These are phyloP conservation scores for Garrulus glandarius DNA, from an alignment of 2,797 vertebrate genomes.

Conservation along the genomic window DNA sequence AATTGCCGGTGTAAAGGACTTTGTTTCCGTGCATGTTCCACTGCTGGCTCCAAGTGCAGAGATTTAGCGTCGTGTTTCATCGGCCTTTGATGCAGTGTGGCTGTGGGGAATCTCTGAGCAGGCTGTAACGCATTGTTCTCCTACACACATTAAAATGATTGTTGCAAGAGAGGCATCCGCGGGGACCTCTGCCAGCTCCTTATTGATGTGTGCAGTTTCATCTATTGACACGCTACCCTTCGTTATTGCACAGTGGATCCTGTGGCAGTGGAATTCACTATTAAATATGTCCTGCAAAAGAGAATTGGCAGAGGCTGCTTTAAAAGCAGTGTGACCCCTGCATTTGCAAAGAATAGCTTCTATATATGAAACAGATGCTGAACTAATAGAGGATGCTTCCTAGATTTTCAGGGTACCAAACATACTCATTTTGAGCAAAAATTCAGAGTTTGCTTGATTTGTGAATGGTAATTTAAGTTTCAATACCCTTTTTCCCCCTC, in stretches of 20 bases:
- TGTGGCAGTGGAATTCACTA: conserved; percentile 38
- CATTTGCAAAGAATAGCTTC: neutral
- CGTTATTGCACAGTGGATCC: conserved; percentile 34
- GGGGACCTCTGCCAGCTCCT: conserved; percentile 44
- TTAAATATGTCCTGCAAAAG: conserved; percentile 36
- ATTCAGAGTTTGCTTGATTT: neutral
- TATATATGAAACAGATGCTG: conserved; percentile 49
- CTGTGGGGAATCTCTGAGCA: conserved; percentile 46
- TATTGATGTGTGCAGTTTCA: conserved; percentile 60
- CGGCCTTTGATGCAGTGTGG: neutral
- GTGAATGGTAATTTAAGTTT: neutral
- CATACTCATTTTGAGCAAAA: neutral
- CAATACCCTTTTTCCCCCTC: neutral
- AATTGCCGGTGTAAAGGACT: neutral
- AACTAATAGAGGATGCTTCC: neutral
- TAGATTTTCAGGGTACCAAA: neutral
- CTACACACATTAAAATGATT: neutral
- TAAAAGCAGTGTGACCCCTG: conserved; percentile 15
- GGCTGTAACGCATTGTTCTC: conserved; percentile 43
- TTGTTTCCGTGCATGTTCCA: neutral
- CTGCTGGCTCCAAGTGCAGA: neutral
- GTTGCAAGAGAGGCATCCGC: conserved; percentile 3
- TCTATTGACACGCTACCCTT: conserved; percentile 46
- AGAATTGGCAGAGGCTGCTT: conserved; percentile 7
- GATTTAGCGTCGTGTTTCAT: neutral